Conservation (phyloP, 2,113 vertebrate genomes). For the Talpa occidentalis region DNA sequence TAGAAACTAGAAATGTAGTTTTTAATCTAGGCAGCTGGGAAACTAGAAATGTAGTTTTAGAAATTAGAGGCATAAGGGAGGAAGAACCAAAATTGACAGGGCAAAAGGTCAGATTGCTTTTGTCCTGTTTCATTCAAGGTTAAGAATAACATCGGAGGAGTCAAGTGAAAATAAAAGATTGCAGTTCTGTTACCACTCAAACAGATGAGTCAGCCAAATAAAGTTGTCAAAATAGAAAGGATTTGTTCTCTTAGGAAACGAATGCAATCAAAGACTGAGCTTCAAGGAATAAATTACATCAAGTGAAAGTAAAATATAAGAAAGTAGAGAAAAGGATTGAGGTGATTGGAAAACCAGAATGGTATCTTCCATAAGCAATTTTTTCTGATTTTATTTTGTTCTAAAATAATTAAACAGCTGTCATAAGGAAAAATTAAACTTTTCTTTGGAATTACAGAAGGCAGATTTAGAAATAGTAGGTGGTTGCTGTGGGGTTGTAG, state of each 20-base stretch:
- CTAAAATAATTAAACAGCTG: conserved; percentile 50
- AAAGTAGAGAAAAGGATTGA: not conserved
- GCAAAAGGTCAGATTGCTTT: not conserved
- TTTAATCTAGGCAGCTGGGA: not conserved
- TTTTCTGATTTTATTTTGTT: conserved; percentile 38
- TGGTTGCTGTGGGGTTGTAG: not conserved
- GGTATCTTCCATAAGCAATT: conserved; percentile 40
- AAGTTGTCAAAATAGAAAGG: not conserved
- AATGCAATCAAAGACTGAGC: not conserved
- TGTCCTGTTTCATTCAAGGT: not conserved
- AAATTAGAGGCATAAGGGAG: not conserved
- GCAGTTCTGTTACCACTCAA: conserved; percentile 3
- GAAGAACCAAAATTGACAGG: not conserved
- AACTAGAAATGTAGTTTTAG: not conserved
- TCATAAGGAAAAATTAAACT: conserved; percentile 37
- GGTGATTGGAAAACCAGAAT: conserved; percentile 9
- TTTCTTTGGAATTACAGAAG: conserved; percentile 59
- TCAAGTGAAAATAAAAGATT: not conserved
- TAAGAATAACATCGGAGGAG: not conserved
- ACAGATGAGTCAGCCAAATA: conserved; percentile 11
- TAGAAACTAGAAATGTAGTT: conserved; percentile 19
- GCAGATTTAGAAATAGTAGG: conserved; percentile 51
- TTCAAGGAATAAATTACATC: conserved; percentile 24
- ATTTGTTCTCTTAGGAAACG: conserved; percentile 34
- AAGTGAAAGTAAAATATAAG: not conserved